Base-by-base conservation (phyloP, 2,888 invertebrate species). In the Chaetogeoica ovagalla region DNA sequence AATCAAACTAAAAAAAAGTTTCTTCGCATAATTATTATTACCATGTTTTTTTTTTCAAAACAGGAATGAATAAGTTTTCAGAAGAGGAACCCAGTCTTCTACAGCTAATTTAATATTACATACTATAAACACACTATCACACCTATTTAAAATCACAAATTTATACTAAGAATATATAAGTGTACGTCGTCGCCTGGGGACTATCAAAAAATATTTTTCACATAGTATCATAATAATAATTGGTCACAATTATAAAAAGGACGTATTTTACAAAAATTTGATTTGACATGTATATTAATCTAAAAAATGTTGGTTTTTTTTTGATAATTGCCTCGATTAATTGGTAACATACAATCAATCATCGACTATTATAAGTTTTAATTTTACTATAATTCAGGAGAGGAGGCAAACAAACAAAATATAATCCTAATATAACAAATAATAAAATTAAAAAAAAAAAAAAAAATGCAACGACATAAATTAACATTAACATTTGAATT, bases 11-110 rank as follows among this genome's bases (percentile, higher is more conserved):
- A 11, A 60, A 60, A 21, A 59, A 13, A 21, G 48, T 30, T 68
- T 9, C 11, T 48, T 59, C 15, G n/a, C n/a, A n/a, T 57, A 8
- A 68, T 68, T 59, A 68, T 59, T 59, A 66, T 75, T 52, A 63
- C 23, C 21, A 8, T 5, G 0, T n/a, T 39, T 62, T 60, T 63
- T 62, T 77, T 71, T 70, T 57, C 8, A 55, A 21, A 77, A 70
- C 70, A 71, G 79, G 79, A 79, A 79, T 79, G 79, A 79, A 79
- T 57, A 71, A 71, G 71, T 71, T 79, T 79, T 79, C 79, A 71
- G 79, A 79, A 71, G 79, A 71, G 79, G 79, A 79, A 79, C 79
- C 71, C 79, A 79, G 71, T 79, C 70, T 63, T 71, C 79, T 79
- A 79, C 55, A 8, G 39, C 79, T 71, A 79, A 55, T 57, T 57